Evolutionary conservation across 2,797 vertebrate genomes (phyloP), one percentile per base, ranked within the genome.

Genomic region (Iguana delicatissima): DNA sequence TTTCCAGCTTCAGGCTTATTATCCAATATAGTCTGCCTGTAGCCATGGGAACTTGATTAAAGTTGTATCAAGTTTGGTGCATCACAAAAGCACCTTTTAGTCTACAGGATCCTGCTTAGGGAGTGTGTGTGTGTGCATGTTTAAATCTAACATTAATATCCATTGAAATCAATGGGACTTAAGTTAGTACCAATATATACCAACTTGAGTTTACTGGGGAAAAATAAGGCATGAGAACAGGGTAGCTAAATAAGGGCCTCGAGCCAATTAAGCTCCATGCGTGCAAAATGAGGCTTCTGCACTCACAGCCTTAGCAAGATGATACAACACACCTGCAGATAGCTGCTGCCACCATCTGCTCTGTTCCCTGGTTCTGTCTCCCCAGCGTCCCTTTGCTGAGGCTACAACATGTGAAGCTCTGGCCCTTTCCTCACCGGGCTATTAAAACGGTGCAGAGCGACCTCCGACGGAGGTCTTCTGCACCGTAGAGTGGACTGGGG

Each of bases 31-130:
- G 84, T 91, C 93, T 0, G 0, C 59, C 29, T 57, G 92, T 93
- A 90, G 46, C 84, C 93, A 94, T 94, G 87, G 87, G 93, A 95
- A 94, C 83, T 12, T 79, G 92, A 81, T 83, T 96, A 90, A 95
- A 89, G 74, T 86, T 91, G 38, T 52, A 91, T 84, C 80, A 88
- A 86, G 57, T 92, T 95, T n/a, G 90, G 52, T 57, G 85, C 93
- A 64, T 42, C 81, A 76, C 92, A 87, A 72, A 62, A 92, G 69
- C 29, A 91, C 32, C 94, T 94, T 73, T 52, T 6, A 94, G 1
- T 90, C 85, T 80, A 89, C 13, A 93, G 81, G 84, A 90, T 77
- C 38, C 26, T 88, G 3, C 77, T 86, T 42, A 64, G 88, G 87
- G 38, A 80, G 69, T 32, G 69, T 32, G 7, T 32, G 72, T 35